A percentile compares a stretch with the other conserved stretches of the same genome.
These are phyloP conservation scores for Pithecia hirsuta DNA, from an alignment of 2,797 vertebrate genomes.

Conservation along the genomic window DNA sequence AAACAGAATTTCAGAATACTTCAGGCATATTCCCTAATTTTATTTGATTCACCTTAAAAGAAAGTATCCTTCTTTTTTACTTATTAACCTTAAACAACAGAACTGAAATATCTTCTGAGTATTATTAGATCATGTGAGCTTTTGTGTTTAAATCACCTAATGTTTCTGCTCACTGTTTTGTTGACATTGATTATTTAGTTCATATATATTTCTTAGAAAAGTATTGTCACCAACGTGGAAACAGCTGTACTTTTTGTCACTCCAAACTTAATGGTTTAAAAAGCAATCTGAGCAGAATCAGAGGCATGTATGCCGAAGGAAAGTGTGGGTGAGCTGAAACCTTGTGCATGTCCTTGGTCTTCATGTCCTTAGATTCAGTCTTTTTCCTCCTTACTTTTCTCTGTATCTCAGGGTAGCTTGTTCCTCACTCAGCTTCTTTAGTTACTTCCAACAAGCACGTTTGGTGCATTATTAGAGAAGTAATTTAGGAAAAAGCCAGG, in stretches of 20 bases:
- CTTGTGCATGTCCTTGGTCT: not conserved
- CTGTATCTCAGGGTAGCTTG: not conserved
- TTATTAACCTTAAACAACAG: not conserved
- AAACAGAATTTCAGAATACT: not conserved
- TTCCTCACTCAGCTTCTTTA: not conserved
- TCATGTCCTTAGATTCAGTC: not conserved
- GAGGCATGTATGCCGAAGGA: not conserved
- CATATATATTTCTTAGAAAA: constrained; percentile 20
- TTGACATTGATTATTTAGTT: not conserved
- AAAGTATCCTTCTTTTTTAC: not conserved
- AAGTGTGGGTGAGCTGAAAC: not conserved
- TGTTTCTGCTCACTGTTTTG: not conserved
- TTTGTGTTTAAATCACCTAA: not conserved
- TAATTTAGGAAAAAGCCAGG: not conserved
- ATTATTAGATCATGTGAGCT: not conserved
- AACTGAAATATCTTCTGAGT: not conserved
- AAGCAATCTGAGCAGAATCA: not conserved
- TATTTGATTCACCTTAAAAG: not conserved
- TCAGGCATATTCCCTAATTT: not conserved
- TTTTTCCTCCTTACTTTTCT: not conserved
- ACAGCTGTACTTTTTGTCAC: not conserved
- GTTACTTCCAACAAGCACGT: not conserved
- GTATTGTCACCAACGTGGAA: not conserved
- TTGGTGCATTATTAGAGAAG: not conserved
- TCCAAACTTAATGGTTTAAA: not conserved